These are phyloP conservation scores for Thecophora atra DNA, from an alignment of 2,888 invertebrate species.

Conservation along the genomic window DNA sequence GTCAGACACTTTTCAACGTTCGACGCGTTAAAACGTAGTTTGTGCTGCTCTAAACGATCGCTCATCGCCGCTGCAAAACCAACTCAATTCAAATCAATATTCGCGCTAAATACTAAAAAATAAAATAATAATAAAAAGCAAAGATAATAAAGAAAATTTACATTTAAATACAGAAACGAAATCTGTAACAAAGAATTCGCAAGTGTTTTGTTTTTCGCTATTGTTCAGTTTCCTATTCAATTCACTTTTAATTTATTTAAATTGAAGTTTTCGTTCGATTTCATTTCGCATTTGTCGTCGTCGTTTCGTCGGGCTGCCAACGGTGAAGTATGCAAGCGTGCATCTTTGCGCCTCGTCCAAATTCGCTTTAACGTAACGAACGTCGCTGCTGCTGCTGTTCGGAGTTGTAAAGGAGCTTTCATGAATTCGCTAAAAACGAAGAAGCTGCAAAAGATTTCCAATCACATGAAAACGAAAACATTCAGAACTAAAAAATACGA, in stretches of 20 bases:
- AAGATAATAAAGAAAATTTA: not conserved
- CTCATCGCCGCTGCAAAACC: not conserved
- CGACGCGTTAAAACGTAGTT: conserved; percentile 52
- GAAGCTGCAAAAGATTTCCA: conserved; percentile 42
- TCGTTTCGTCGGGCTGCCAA: not conserved
- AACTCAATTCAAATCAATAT: not conserved
- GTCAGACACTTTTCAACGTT: conserved; percentile 57
- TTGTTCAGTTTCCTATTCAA: not conserved
- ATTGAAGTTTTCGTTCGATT: no score
- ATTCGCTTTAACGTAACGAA: not conserved
- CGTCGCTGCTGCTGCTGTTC: no score
- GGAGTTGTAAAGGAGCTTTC: conserved; percentile 43
- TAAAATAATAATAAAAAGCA: not conserved
- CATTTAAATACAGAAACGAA: no score
- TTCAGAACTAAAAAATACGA: conserved; percentile 48
- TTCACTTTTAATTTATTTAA: no score
- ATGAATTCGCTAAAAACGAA: conserved; percentile 48
- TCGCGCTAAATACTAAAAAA: not conserved
- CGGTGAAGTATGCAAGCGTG: not conserved
- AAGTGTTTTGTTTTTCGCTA: not conserved
- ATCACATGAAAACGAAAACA: conserved; percentile 44
- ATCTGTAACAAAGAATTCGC: not conserved
- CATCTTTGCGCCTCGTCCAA: not conserved
- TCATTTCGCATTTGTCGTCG: not conserved
- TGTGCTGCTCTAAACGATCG: not conserved